Evolutionary conservation across 2,888 invertebrate species (phyloP), one percentile per base, ranked within the genome.

Genomic region (Hypsopygia costalis): DNA sequence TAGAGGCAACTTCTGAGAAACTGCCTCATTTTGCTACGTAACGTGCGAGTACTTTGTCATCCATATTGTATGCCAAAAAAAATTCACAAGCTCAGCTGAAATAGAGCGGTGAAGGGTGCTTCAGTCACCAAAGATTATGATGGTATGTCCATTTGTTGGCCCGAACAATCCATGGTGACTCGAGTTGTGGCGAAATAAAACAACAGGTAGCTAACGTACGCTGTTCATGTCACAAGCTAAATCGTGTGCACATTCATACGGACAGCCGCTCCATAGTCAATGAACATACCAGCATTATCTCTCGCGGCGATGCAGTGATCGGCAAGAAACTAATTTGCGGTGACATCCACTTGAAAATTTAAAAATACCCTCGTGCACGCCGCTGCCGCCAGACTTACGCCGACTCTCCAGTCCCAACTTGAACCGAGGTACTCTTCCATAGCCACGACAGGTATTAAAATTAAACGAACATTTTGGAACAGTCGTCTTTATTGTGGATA

Each of bases 241-340:
- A 70, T 74, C 62, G 57, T 53, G 53, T 62, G 69, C 64, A 75
- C 70, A 71, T 59, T 66, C 60, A 59, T 57, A 49, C 55, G 46
- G 46, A 55, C 53, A 55, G 53, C 53, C 56, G 63, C 65, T 57
- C 53, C 63, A 63, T 61, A 46, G 62, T 62, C 53, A 71, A 78
- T 82, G 85, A 79, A 86, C 86, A 87, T 87, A 86, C 87, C 86
- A 82, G 67, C 83, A 81, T 77, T 58, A 50, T 44, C 54, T 60
- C 63, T 62, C 60, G 62, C 55, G 56, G 51, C 49, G 37, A 55
- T 47, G n/a, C n/a, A 46, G 50, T 44, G 47, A 47, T 51, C 55
- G 57, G 49, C 59, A 58, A 57, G 47, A 53, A 62, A 53, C 55
- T 58, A 57, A 51, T 44, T 36, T 35, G 40, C 47, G 46, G 34